Conservation (phyloP, 2,888 invertebrate species). For the Colletes collaris region DNA sequence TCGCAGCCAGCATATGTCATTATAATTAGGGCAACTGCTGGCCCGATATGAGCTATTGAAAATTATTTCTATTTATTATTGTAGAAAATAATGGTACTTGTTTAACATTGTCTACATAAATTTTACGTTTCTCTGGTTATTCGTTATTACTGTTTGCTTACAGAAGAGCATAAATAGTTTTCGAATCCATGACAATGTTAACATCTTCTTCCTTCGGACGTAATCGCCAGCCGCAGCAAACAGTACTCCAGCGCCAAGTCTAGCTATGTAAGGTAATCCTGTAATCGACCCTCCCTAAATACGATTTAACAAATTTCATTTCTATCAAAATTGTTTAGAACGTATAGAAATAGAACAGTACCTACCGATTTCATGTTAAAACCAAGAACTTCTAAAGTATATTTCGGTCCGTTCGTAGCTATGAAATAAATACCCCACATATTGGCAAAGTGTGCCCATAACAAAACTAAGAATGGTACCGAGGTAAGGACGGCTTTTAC, state of each 20-base stretch:
- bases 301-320: constrained; percentile 13
- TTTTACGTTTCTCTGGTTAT: neutral
- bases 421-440: constrained; percentile 92
- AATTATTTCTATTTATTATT: constrained; percentile 4
- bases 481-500: constrained; percentile 86
- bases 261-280: constrained; percentile 89
- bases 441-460: constrained; percentile 90
- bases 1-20: constrained; percentile 80
- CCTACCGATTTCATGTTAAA: constrained; percentile 86
- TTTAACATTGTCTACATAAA: neutral
- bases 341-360: neutral
- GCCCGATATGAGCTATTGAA: constrained; percentile 80
- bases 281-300: constrained; percentile 89
- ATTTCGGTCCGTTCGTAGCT: constrained; percentile 91
- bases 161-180: constrained; percentile 80
- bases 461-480: constrained; percentile 88
- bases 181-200: constrained; percentile 82
- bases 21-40: constrained; percentile 84
- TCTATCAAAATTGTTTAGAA: constrained; percentile 75
- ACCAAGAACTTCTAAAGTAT: constrained; percentile 89
- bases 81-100: neutral
- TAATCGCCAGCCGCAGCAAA: constrained; percentile 90
- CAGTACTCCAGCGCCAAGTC: constrained; percentile 87
- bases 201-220: constrained; percentile 84
- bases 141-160: constrained; percentile 62